Percentiles rank a stretch among this genome's conserved stretches.
Evolutionary conservation across 2,888 invertebrate species (phyloP).

Genomic region (Xestia rhomboidea): DNA sequence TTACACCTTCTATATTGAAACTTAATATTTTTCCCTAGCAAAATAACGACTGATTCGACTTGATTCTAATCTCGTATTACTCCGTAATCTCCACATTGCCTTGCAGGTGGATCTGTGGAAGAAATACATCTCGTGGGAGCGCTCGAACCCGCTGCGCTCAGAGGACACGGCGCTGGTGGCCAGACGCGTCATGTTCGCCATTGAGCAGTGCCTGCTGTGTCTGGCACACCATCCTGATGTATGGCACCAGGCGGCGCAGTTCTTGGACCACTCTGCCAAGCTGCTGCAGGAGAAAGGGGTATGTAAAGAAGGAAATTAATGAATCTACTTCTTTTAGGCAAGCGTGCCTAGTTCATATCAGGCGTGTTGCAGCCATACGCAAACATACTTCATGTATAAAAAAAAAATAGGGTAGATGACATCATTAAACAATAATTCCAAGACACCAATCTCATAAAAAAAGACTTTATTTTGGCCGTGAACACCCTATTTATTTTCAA

Average conservation of each 20-base stretch:
- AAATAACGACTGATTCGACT: not conserved
- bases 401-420: too few relatives aligned
- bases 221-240: slow-evolving; percentile 99
- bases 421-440: too few relatives aligned
- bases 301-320: slow-evolving; percentile 75
- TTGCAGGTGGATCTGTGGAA: slow-evolving; percentile 98
- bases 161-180: slow-evolving; percentile 98
- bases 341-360: too few relatives aligned
- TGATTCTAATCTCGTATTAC: not conserved
- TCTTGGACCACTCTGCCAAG: slow-evolving; percentile 98
- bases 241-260: slow-evolving; percentile 99
- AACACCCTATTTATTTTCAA: too few relatives aligned
- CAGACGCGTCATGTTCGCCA: slow-evolving; percentile 99
- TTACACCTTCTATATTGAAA: not conserved
- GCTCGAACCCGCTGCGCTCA: slow-evolving; percentile 98
- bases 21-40: not conserved
- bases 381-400: too few relatives aligned
- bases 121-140: slow-evolving; percentile 99
- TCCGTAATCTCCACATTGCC: not conserved
- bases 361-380: too few relatives aligned
- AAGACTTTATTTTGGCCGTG: too few relatives aligned
- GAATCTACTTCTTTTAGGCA: too few relatives aligned
- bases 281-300: slow-evolving; percentile 98
- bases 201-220: slow-evolving; percentile 99
- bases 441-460: too few relatives aligned